phyloP scores from a whole-genome alignment of 2,797 vertebrate genomes.

The Lerista edwardsae region DNA sequence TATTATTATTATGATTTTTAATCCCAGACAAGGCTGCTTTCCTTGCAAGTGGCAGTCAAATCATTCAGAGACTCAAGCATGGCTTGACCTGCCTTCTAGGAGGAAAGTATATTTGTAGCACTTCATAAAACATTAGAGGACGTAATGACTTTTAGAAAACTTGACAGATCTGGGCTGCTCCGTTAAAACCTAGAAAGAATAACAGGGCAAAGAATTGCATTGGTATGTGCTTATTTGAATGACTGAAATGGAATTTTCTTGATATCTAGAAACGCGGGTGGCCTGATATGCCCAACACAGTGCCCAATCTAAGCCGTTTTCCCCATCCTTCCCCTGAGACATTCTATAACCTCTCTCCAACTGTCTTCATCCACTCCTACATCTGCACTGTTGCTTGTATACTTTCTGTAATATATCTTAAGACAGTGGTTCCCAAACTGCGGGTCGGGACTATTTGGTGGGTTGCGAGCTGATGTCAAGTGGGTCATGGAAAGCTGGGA shows the following conservation, averaged over 20 bases:
- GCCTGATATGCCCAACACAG: too few species aligned
- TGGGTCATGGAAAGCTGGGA: too few species aligned
- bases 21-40: slow-evolving; percentile 43
- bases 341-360: background rate
- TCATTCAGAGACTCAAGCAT: background rate
- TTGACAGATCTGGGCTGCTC: slow-evolving; percentile 6
- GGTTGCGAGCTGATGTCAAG: too few species aligned
- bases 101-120: slow-evolving; percentile 23
- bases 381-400: background rate
- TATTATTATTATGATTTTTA: slow-evolving; percentile 37
- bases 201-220: background rate
- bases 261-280: background rate
- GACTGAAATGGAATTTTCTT: background rate
- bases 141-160: slow-evolving; percentile 35
- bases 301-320: background rate
- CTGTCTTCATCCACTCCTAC: background rate
- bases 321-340: background rate
- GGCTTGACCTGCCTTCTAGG: slow-evolving; percentile 51
- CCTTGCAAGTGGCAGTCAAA: slow-evolving; percentile 47
- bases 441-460: too few species aligned
- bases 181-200: background rate
- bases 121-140: slow-evolving; percentile 36
- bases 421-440: too few species aligned
- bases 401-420: too few species aligned
- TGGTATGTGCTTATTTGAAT: background rate